Conservation (phyloP, 2,113 vertebrate genomes). For the Vicugna pacos region DNA sequence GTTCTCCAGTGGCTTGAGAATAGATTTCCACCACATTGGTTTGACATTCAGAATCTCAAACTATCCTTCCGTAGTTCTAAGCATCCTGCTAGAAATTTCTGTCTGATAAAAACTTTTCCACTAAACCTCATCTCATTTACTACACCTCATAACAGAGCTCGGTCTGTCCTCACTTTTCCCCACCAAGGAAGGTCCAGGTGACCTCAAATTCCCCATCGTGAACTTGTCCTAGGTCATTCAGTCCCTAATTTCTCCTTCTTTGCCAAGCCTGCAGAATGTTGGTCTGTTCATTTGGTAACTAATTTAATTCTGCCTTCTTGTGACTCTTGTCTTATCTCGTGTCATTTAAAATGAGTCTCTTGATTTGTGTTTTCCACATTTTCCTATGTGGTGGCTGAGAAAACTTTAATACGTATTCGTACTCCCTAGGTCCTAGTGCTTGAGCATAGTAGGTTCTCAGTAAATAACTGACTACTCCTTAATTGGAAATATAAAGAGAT, state of each 20-base stretch:
- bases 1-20: neutral
- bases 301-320: neutral
- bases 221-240: neutral
- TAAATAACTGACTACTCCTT: conserved; percentile 15
- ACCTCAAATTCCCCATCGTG: neutral
- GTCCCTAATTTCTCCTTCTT: neutral
- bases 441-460: neutral
- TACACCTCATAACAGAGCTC: neutral
- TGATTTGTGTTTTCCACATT: neutral
- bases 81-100: conserved; percentile 17
- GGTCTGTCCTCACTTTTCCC: neutral
- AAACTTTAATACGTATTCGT: neutral
- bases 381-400: neutral
- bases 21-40: neutral
- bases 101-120: conserved; percentile 11
- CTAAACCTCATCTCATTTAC: neutral
- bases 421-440: neutral
- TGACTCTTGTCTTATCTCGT: neutral
- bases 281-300: neutral
- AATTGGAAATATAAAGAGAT: neutral
- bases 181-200: neutral
- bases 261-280: neutral
- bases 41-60: neutral
- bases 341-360: neutral
- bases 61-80: neutral